Evolutionary conservation across 2,113 vertebrate genomes (phyloP).

Genomic region (Coptodon rendalli): DNA sequence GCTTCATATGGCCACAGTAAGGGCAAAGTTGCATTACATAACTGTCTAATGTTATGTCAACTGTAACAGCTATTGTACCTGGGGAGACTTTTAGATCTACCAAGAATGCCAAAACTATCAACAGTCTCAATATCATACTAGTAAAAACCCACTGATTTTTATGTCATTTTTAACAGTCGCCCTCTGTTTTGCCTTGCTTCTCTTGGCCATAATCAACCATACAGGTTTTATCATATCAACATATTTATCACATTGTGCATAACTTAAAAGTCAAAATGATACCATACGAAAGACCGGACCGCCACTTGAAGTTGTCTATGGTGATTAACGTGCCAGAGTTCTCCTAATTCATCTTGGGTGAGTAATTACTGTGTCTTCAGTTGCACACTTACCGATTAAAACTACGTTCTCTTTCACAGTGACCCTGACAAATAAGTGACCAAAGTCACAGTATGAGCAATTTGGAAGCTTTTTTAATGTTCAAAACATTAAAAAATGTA

Average conservation of each 20-base stretch:
- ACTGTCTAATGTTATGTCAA: not conserved
- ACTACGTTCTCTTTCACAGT: not conserved
- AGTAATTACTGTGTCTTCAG: slow-evolving; percentile 32
- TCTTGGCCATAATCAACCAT: not conserved
- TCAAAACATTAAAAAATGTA: not conserved
- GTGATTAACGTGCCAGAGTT: slow-evolving; percentile 31
- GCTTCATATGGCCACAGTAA: not conserved
- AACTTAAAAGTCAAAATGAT: slow-evolving; percentile 22
- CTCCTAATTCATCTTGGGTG: not conserved
- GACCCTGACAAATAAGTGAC: not conserved
- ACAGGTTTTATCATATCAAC: not conserved
- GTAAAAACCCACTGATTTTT: not conserved
- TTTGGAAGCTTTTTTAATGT: not conserved
- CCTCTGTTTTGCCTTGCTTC: not conserved
- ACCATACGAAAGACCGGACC: not conserved
- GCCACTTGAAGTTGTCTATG: slow-evolving; percentile 2
- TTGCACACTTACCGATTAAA: slow-evolving; percentile 15
- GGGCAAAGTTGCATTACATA: not conserved
- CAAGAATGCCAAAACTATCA: slow-evolving; percentile 25
- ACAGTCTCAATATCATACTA: not conserved
- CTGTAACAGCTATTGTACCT: not conserved
- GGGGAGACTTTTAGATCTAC: not conserved
- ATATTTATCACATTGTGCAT: not conserved
- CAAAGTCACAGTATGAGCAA: not conserved
- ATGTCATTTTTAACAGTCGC: not conserved